These are phyloP conservation scores for Phrynocephalus guinanensis DNA, from an alignment of 2,797 vertebrate species.

Conservation along the genomic window DNA sequence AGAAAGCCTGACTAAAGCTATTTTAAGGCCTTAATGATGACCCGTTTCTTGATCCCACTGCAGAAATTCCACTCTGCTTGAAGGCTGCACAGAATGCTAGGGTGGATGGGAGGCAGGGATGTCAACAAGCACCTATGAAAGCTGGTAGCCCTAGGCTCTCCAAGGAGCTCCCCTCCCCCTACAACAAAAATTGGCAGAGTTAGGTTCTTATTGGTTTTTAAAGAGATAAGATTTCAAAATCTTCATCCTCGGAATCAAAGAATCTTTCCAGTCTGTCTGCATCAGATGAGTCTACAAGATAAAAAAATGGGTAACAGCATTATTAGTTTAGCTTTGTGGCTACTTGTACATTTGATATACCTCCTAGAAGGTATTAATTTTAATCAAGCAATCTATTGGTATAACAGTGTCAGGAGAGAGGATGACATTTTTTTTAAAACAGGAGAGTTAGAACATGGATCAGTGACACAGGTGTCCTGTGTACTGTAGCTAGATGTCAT, in stretches of 20 bases:
- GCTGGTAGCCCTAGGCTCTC: conserved; percentile 71
- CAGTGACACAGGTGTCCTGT: not conserved
- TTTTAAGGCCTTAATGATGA: conserved; percentile 54
- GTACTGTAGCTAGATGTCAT: not conserved
- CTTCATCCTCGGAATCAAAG: conserved; percentile 98
- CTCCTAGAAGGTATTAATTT: not conserved
- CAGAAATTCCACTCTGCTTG: conserved; percentile 49
- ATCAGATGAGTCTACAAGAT: conserved; percentile 90
- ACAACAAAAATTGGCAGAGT: conserved; percentile 70
- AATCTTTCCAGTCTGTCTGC: conserved; percentile 93
- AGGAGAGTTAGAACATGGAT: too few species aligned
- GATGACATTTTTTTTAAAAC: too few species aligned
- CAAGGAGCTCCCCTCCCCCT: conserved; percentile 71
- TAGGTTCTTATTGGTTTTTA: conserved; percentile 79
- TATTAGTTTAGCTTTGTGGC: not conserved
- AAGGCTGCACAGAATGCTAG: conserved; percentile 67
- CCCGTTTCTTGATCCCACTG: conserved; percentile 63
- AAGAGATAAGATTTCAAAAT: conserved; percentile 97
- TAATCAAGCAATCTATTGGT: not conserved
- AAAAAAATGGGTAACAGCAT: not conserved
- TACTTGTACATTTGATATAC: not conserved
- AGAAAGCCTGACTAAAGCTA: conserved; percentile 61
- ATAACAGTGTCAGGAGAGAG: accelerated
- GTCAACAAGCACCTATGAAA: conserved; percentile 74
- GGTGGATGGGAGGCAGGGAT: conserved; percentile 68